A percentile compares a stretch with the other conserved stretches of the same genome.
Evolutionary conservation across 2,797 vertebrate species (phyloP).

Genomic region (Pteronotus mesoamericanus): DNA sequence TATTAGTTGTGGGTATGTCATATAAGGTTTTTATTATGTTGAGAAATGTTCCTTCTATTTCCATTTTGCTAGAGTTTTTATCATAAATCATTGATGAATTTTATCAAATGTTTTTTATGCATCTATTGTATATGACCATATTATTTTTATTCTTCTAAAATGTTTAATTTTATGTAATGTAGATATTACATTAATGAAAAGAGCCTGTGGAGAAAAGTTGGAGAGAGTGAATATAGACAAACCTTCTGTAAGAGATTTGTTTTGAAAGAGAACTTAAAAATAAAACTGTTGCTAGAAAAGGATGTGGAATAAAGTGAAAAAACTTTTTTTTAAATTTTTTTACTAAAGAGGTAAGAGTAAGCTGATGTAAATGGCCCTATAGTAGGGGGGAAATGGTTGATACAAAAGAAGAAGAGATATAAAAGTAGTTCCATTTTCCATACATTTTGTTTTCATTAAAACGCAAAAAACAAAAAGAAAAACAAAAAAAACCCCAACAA

Average conservation of each 20-base stretch:
- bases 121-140: neutral
- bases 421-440: neutral
- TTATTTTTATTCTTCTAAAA: neutral
- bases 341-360: neutral
- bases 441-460: neutral
- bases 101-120: neutral
- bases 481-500: neutral
- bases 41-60: neutral
- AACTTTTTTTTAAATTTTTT: neutral
- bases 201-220: neutral
- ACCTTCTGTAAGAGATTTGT: neutral
- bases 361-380: neutral
- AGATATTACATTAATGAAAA: neutral
- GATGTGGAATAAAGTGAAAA: neutral
- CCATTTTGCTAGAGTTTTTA: neutral
- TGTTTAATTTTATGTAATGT: neutral
- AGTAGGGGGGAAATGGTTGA: neutral
- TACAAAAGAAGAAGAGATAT: neutral
- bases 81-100: neutral
- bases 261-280: neutral
- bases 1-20: neutral
- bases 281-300: neutral
- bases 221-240: neutral
- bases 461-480: neutral
- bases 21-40: neutral